These are phyloP conservation scores for Scaptomyza pallida DNA, from an alignment of 1,140 invertebrate genomes.

Conservation along the genomic window DNA sequence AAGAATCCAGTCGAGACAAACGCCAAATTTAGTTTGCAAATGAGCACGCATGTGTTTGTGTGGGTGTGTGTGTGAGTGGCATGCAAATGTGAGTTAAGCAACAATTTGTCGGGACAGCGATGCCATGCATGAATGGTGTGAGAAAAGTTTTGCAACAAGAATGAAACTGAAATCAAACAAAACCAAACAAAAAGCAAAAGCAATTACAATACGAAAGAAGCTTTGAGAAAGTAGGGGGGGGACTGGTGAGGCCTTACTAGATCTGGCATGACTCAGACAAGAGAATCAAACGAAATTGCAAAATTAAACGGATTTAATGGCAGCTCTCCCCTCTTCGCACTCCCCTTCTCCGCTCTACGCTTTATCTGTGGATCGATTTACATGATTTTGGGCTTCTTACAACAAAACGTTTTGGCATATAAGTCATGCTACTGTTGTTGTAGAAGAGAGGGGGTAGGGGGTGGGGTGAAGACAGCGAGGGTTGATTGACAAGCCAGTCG, in stretches of 20 bases:
- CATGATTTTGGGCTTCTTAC: constrained; percentile 18
- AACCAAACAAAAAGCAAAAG: constrained; percentile 69
- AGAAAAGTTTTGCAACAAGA: constrained; percentile 62
- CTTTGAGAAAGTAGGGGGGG: background rate
- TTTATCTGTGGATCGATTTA: constrained; percentile 25
- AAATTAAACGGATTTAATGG: constrained; percentile 79
- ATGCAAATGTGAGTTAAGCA: constrained; percentile 60
- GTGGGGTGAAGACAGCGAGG: constrained; percentile 25
- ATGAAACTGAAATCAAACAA: constrained; percentile 66
- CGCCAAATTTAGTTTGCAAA: constrained; percentile 72
- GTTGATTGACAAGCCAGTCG: constrained; percentile 68
- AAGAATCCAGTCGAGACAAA: constrained; percentile 34
- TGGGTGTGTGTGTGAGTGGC: constrained; percentile 21
- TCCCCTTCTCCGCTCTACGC: no score
- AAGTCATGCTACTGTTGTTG: constrained; percentile 68
- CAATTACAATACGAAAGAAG: constrained; percentile 61
- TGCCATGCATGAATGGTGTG: constrained; percentile 48
- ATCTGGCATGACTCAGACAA: constrained; percentile 17
- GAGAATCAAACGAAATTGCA: constrained; percentile 78
- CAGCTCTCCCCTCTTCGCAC: constrained; percentile 10
- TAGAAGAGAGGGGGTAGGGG: background rate
- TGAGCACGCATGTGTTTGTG: constrained; percentile 33
- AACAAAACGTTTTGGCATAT: constrained; percentile 42
- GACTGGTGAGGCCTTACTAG: background rate
- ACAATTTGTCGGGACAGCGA: constrained; percentile 67